Evolutionary conservation across 2,113 vertebrate species (phyloP), one percentile per base, ranked within the genome.

Genomic region (Charadrius vociferus): DNA sequence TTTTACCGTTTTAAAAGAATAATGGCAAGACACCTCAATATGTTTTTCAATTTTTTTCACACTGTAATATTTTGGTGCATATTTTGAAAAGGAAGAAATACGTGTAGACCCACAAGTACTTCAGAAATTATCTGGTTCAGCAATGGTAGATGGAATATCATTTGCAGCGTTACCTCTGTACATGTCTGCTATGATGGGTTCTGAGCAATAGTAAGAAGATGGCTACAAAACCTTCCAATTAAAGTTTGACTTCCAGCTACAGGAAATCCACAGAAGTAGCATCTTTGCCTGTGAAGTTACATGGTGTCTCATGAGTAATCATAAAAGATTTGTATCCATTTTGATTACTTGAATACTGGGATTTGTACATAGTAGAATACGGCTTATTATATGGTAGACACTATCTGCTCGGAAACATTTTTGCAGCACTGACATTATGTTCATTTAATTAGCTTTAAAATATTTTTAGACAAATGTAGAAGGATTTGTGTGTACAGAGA

Each of bases 101-200:
- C 6, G 3, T 55, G 18, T 21, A 14, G 66, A 21, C 30, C 59
- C 22, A 58, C 6, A 19, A 74, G 16, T 43, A 50, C 23, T 58
- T 85, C 52, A 80, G 62, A 43, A 92, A 47, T n/a, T 6, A 43
- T 2, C 65, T 58, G 34, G 71, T 19, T 65, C 26, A 29, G 56
- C 55, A 55, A 50, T 14, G 22, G 24, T 10, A 19, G 37, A 2
- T 53, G 55, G 30, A 77, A 27, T 74, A 34, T 19, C 5, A 19
- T 21, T 62, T 87, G 24, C 45, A 79, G 61, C 22, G 9, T 32
- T 83, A 20, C 30, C 34, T 83, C 29, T 65, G 17, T 81, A 9
- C 5, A 1, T 29, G 1, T 39, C 39, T 78, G 39, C 36, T 16
- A 7, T 0, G 0, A 34, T 81, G 45, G 36, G 21, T 27, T 56